Base-by-base conservation (phyloP, 2,797 vertebrate species). In the Argya squamiceps region DNA sequence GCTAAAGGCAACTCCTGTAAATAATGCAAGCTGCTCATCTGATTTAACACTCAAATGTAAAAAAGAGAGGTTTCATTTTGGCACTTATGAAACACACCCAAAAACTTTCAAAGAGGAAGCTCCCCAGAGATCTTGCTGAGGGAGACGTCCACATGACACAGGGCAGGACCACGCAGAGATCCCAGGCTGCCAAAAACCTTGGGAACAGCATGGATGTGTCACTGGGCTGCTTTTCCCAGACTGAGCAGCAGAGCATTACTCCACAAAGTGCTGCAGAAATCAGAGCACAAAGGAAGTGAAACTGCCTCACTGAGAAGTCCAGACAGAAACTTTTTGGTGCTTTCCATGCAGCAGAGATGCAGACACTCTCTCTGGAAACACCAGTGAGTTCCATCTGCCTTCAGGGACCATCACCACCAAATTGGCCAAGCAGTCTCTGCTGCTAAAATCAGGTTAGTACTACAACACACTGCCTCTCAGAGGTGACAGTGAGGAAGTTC, bases 1-100 rank as follows among this genome's bases (percentile, higher is more conserved):
- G 53, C 85, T 68, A 49, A 87, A 96, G 52, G 59, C 67, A 92
- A 20, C 50, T 86, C 41, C 43, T 39, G 18, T 59, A 76, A 92
- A 79, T 87, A 89, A 87, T 1, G 2, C 34, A 47, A 95, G 62
- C n/a, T 75, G 50, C 43, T 85, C 26, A 12, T 59, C 55, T 26
- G 22, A 70, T 62, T 47, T 14, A 76, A 43, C 39, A 78, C 41
- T 63, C 65, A 56, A 84, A 24, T 8, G 41, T 39, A 69, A 76
- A 70, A 62, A 9, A 32, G 26, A 27, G 30, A 36, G 4, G 6
- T 65, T 91, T 73, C 47, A 17, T 30, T 78, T 84, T 6, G 52
- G 43, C 30, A 39, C 75, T 84, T 65, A 68, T n/a, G 47, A 55
- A 88, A 78, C 9, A 46, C 21, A 43, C 9, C 9, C 7, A 8